A percentile compares a stretch with the other conserved stretches of the same genome.
Evolutionary conservation across 2,888 invertebrate genomes (phyloP).

Genomic region (Rhogogaster chlorosoma): DNA sequence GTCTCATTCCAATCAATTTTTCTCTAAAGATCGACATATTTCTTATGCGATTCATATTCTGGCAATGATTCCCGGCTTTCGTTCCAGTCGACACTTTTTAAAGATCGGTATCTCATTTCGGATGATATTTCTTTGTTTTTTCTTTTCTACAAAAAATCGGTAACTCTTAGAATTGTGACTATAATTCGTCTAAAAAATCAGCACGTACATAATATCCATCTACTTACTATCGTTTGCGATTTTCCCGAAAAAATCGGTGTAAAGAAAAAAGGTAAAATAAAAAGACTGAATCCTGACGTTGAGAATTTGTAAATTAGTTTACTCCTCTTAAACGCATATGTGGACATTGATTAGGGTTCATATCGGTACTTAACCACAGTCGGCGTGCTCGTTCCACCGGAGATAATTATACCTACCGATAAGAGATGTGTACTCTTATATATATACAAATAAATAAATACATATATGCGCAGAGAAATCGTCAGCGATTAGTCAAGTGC

Average conservation of each 20-base stretch:
- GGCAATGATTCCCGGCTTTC: not conserved
- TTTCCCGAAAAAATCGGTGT: not conserved
- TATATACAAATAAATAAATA: not conserved
- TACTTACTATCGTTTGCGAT: not conserved
- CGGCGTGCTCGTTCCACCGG: not conserved
- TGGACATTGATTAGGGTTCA: not conserved
- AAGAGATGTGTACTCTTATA: not conserved
- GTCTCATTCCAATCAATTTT: not conserved
- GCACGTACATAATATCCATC: not conserved
- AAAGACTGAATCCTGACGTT: not conserved
- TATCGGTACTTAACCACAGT: not conserved
- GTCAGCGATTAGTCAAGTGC: not conserved
- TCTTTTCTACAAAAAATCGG: not conserved
- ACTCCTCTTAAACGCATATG: not conserved
- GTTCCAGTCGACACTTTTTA: not conserved
- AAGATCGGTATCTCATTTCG: not conserved
- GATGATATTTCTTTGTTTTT: not conserved
- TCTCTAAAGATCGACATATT: not conserved
- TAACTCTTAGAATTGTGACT: not conserved
- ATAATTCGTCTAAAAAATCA: not conserved
- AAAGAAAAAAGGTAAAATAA: not conserved
- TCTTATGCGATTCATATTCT: not conserved
- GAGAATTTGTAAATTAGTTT: not conserved
- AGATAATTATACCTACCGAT: constrained; percentile 12
- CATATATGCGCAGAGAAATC: not conserved